phyloP scores from a whole-genome alignment of 1,140 invertebrate species.

The Sitodiplosis mosellana region DNA sequence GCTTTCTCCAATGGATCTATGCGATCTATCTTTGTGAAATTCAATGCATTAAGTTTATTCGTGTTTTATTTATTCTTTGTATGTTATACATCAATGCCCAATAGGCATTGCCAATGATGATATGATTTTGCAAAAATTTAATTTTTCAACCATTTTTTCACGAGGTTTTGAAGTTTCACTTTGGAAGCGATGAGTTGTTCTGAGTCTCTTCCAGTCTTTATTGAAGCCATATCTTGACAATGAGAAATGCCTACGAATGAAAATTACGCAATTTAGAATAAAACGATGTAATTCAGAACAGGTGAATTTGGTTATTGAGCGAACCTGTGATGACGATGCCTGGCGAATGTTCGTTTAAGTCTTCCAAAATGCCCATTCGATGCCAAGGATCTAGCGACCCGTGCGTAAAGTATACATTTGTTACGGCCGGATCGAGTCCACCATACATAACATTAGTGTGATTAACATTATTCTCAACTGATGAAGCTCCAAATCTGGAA shows the following conservation, averaged over 20 bases:
- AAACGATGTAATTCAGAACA: constrained; percentile 4
- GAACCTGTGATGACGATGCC: constrained; percentile 24
- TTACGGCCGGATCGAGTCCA: constrained; percentile 30
- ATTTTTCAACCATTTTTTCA: too few relatives aligned
- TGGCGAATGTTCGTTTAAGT: constrained; percentile 30
- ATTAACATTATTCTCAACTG: constrained; percentile 28
- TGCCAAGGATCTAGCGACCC: constrained; percentile 46
- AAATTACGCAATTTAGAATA: constrained; percentile 7
- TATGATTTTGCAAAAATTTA: too few relatives aligned
- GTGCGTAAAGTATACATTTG: constrained; percentile 41
- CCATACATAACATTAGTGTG: constrained; percentile 42
- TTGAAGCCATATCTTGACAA: constrained; percentile 48
- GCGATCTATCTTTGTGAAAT: too few relatives aligned
- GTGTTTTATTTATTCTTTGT: too few relatives aligned
- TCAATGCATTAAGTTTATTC: too few relatives aligned
- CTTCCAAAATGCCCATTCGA: constrained; percentile 33
- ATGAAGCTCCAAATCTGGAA: constrained; percentile 28
- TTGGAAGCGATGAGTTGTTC: too few relatives aligned
- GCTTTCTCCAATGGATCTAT: too few relatives aligned
- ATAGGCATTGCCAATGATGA: too few relatives aligned
- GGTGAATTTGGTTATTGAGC: constrained; percentile 3
- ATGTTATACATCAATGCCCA: constrained; percentile 98
- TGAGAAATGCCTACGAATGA: constrained; percentile 46
- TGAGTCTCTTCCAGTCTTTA: too few relatives aligned
- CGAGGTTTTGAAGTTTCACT: too few relatives aligned